Percentiles rank a stretch among this genome's conserved stretches.
Conservation (phyloP, 2,797 vertebrate species). For the Neostethus bicornis region DNA sequence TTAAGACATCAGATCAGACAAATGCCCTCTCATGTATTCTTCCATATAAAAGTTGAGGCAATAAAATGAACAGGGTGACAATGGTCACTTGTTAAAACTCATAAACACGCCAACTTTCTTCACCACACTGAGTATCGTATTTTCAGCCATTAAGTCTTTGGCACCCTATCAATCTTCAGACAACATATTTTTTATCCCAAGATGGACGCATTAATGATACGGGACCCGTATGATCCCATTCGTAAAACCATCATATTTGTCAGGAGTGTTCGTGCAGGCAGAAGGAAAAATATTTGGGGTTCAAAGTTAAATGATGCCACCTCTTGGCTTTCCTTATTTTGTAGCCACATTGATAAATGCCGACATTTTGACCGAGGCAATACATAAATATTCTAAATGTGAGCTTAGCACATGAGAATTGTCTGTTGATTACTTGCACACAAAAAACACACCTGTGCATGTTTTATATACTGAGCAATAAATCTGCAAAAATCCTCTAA, state of each 20-base stretch:
- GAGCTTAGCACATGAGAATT: conserved; percentile 49
- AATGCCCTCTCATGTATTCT: conserved; percentile 1
- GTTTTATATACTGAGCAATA: conserved; percentile 35
- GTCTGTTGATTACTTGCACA: conserved; percentile 29
- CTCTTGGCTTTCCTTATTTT: conserved; percentile 23
- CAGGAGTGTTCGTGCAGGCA: conserved; percentile 33
- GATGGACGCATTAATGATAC: conserved; percentile 53
- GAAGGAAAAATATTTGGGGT: conserved; percentile 15
- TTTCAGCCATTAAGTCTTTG: conserved; percentile 63
- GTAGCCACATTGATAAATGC: conserved; percentile 59
- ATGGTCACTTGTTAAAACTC: conserved; percentile 53
- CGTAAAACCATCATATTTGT: conserved; percentile 36
- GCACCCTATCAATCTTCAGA: conserved; percentile 54
- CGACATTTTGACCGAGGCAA: conserved; percentile 41
- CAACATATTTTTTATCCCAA: conserved; percentile 48
- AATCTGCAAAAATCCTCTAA: conserved; percentile 52
- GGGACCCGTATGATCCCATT: conserved; percentile 63
- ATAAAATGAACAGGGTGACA: conserved; percentile 41
- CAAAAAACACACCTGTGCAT: conserved; percentile 57
- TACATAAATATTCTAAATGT: conserved; percentile 35
- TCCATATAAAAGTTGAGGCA: conserved; percentile 5
- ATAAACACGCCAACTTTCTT: conserved; percentile 58
- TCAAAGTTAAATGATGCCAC: conserved; percentile 37
- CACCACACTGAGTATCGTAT: conserved; percentile 56
- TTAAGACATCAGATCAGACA: not conserved